These are phyloP conservation scores for Amphilophus citrinellus DNA, from an alignment of 2,113 vertebrate species.

Conservation along the genomic window DNA sequence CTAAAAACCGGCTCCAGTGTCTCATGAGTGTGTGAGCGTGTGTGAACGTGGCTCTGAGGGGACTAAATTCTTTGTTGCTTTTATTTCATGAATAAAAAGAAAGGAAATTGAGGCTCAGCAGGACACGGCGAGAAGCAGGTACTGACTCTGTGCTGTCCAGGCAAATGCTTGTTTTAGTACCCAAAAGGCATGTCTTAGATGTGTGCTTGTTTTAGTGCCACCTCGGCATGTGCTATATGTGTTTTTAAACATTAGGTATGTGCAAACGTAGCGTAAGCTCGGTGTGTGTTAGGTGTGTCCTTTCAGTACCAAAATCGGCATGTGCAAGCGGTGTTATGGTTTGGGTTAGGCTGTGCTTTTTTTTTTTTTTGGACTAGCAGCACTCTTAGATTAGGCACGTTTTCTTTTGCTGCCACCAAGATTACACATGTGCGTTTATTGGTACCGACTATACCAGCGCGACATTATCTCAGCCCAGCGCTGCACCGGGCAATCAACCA, in stretches of 20 bases:
- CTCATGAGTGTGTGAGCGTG: background rate
- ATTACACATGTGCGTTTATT: no score
- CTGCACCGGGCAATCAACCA: no score
- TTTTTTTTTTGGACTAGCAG: no score
- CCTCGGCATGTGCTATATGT: background rate
- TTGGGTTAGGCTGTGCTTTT: background rate
- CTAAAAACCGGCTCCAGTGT: background rate
- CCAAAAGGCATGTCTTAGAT: background rate
- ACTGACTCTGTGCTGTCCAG: background rate
- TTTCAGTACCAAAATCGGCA: background rate
- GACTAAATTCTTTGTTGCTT: slow-evolving; percentile 14
- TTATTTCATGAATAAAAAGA: slow-evolving; percentile 19
- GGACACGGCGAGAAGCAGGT: slow-evolving; percentile 24
- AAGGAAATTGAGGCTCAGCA: background rate
- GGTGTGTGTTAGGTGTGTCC: background rate
- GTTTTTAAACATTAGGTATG: background rate
- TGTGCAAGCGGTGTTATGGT: background rate
- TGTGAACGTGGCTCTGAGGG: background rate
- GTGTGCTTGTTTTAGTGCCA: background rate
- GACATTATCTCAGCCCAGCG: no score
- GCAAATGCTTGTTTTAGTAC: background rate
- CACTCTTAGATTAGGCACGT: no score
- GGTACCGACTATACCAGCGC: no score
- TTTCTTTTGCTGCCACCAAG: no score
- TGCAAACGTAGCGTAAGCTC: background rate